phyloP scores from a whole-genome alignment of 2,888 invertebrate species.

The Maniola hyperantus region DNA sequence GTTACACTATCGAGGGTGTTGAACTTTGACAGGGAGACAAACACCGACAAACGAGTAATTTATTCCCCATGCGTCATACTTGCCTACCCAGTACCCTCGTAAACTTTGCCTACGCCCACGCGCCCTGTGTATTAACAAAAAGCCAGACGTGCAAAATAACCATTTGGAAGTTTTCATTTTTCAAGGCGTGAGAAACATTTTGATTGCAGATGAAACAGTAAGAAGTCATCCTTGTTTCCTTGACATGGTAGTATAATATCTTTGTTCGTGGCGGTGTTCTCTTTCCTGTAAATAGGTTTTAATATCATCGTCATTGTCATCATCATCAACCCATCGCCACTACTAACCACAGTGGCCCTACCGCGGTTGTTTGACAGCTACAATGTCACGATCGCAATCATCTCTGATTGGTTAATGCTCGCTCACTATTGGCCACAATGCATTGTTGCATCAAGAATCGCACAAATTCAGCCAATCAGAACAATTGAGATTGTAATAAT shows the following conservation, averaged over 20 bases:
- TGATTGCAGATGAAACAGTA: constrained; percentile 3
- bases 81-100: constrained; percentile 34
- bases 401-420: too few species aligned
- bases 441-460: too few species aligned
- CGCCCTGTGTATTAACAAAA: constrained; percentile 30
- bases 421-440: too few species aligned
- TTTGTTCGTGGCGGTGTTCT: neutral
- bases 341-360: too few species aligned
- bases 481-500: too few species aligned
- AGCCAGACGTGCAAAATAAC: constrained; percentile 34
- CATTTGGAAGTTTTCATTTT: constrained; percentile 25
- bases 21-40: constrained; percentile 46
- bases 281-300: neutral
- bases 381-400: too few species aligned
- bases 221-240: neutral
- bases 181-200: constrained; percentile 19
- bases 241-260: neutral
- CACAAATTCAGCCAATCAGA: too few species aligned
- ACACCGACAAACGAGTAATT: constrained; percentile 58
- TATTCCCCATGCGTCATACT: constrained; percentile 64
- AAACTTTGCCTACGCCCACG: constrained; percentile 30
- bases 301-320: too few species aligned
- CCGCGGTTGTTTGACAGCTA: too few species aligned
- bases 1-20: constrained; percentile 40
- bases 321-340: too few species aligned